Conservation (phyloP, 2,113 vertebrate species). For the Cyphomyrus discorhynchus region DNA sequence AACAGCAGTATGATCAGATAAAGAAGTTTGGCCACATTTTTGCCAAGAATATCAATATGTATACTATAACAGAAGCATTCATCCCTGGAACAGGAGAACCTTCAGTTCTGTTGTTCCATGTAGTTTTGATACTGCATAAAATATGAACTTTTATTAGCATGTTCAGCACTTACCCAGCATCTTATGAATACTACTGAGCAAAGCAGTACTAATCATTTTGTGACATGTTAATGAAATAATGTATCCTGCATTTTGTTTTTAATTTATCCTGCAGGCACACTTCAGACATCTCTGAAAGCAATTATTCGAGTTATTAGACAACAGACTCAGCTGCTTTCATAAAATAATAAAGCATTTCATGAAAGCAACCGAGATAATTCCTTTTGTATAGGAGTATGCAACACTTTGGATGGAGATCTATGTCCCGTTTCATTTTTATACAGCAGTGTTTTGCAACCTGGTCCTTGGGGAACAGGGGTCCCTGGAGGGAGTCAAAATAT, state of each 20-base stretch:
- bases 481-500: too few species aligned
- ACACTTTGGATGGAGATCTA: neutral
- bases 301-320: neutral
- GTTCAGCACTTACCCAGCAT: neutral
- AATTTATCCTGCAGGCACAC: neutral
- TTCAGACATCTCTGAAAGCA: neutral
- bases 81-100: neutral
- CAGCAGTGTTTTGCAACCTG: neutral
- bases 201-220: neutral
- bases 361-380: neutral
- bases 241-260: neutral
- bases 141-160: neutral
- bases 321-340: neutral
- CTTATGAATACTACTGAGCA: neutral
- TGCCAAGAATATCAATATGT: neutral
- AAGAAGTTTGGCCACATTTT: neutral
- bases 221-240: constrained; percentile 6
- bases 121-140: neutral
- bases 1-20: neutral
- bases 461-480: too few species aligned
- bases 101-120: neutral
- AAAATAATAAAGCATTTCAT: neutral
- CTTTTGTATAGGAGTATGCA: neutral
- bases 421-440: neutral
- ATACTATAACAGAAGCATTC: neutral